Percentiles rank a stretch among this genome's conserved stretches.
phyloP scores from a whole-genome alignment of 92 coral and sea anemone species.

The Anthopleura xanthogrammica region DNA sequence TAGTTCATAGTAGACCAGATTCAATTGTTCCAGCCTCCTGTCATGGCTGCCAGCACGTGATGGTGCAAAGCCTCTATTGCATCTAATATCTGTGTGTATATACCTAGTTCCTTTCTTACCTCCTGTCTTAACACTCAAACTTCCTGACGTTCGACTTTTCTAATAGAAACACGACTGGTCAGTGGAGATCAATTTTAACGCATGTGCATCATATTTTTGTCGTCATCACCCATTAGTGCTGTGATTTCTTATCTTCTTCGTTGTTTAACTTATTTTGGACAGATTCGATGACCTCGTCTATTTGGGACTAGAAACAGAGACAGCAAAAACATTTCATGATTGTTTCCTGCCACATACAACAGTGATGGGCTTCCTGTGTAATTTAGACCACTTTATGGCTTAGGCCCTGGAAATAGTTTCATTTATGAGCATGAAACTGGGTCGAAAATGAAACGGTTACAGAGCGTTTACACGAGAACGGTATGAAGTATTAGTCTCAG shows the following conservation, averaged over 20 bases:
- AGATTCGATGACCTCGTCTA: constrained; percentile 9
- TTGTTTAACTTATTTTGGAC: constrained; percentile 9
- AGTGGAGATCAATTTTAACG: background rate
- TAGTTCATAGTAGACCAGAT: no score
- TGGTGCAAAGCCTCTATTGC: no score
- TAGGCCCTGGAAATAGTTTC: no score
- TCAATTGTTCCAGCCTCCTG: no score
- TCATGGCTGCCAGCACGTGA: no score
- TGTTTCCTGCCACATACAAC: background rate
- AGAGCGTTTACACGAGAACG: no score
- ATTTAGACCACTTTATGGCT: no score
- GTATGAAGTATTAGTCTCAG: no score
- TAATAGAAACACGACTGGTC: background rate
- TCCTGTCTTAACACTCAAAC: background rate
- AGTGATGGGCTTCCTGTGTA: background rate
- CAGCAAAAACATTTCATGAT: background rate
- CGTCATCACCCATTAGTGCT: background rate
- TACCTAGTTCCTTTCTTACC: background rate
- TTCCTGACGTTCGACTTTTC: background rate
- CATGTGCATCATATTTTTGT: background rate
- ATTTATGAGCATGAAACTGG: no score
- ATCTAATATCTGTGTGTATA: background rate
- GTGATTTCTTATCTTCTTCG: background rate
- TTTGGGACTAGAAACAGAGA: background rate
- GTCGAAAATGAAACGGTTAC: no score